phyloP scores from a whole-genome alignment of 2,113 vertebrate genomes.

The Stomatorhinus ivindoensis region DNA sequence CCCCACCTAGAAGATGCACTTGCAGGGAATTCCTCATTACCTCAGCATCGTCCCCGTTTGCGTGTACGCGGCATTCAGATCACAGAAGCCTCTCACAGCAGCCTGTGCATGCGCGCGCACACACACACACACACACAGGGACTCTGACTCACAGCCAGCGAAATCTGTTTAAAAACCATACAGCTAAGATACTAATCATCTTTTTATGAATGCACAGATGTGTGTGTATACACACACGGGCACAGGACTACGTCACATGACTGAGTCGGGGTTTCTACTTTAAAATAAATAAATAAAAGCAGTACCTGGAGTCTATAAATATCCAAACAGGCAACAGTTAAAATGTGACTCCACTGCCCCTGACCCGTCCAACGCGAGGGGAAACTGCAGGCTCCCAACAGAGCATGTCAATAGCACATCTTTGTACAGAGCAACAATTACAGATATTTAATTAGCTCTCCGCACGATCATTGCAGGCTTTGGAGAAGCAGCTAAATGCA shows the following conservation, averaged over 20 bases:
- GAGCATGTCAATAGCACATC: neutral
- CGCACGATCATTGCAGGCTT: neutral
- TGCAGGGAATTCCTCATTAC: slow-evolving; percentile 69
- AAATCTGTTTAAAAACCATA: neutral
- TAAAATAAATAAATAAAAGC: neutral
- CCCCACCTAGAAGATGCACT: slow-evolving; percentile 40
- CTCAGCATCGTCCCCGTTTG: slow-evolving; percentile 49
- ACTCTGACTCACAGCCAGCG: slow-evolving; percentile 13
- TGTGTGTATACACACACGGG: neutral
- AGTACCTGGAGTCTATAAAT: neutral
- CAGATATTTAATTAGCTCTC: slow-evolving; percentile 1
- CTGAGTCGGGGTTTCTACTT: neutral
- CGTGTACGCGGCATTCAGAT: neutral
- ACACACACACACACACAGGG: slow-evolving; percentile 5
- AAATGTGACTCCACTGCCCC: neutral
- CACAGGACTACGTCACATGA: slow-evolving; percentile 14
- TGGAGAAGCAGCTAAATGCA: neutral
- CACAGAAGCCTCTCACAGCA: slow-evolving; percentile 9
- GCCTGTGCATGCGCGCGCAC: neutral
- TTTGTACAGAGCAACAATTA: neutral
- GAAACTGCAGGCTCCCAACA: neutral
- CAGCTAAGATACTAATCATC: slow-evolving; percentile 3
- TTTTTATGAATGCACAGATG: neutral
- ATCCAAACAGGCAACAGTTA: slow-evolving; percentile 5
- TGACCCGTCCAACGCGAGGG: neutral